phyloP scores from a whole-genome alignment of 2,113 vertebrate genomes.

The Numenius arquata region DNA sequence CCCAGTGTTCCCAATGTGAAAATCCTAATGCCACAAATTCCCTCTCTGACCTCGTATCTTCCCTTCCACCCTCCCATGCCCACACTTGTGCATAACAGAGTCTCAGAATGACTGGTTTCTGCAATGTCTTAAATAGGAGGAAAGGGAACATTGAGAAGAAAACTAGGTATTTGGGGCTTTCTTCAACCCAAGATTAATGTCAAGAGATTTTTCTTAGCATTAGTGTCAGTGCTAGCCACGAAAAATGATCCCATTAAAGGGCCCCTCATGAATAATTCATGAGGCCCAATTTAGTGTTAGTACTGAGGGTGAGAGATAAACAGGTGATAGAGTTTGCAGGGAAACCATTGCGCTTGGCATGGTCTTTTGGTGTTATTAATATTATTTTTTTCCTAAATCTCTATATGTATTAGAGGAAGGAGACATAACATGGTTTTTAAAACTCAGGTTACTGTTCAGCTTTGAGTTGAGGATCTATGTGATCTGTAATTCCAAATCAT shows the following conservation, averaged over 20 bases:
- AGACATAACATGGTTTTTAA: background rate
- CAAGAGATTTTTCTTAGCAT: constrained; percentile 77
- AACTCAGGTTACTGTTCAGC: background rate
- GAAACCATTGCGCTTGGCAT: constrained; percentile 29
- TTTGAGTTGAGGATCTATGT: background rate
- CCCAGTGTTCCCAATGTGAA: background rate
- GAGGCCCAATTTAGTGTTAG: constrained; percentile 70
- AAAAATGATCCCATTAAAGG: constrained; percentile 79
- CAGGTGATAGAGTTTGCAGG: constrained; percentile 73
- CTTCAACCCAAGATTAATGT: constrained; percentile 75
- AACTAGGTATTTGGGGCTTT: constrained; percentile 71
- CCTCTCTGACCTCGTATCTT: background rate
- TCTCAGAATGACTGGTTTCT: background rate
- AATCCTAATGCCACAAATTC: background rate
- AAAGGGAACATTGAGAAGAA: constrained; percentile 54
- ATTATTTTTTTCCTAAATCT: background rate
- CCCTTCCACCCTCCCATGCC: background rate
- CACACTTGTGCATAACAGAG: background rate
- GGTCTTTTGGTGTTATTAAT: constrained; percentile 40
- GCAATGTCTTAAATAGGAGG: constrained; percentile 27
- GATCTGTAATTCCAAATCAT: constrained; percentile 33
- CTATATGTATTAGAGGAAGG: background rate
- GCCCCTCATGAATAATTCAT: constrained; percentile 75
- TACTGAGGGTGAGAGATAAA: constrained; percentile 67
- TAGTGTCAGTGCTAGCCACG: constrained; percentile 73